Conservation (phyloP, 1,140 invertebrate species). For the Meteorus sp. region DNA sequence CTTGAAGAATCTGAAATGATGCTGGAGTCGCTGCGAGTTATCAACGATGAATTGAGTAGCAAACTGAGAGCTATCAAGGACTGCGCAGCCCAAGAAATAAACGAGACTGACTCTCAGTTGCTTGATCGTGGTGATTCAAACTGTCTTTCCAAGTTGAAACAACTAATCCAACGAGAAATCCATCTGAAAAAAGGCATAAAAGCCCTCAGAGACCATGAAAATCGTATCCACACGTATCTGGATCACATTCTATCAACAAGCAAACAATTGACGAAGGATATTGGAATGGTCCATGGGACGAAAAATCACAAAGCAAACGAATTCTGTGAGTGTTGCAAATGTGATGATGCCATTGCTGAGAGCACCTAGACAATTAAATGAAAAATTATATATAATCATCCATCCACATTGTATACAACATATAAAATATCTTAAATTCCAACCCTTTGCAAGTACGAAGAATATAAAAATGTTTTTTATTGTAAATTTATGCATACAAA, state of each 20-base stretch:
- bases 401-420: no score
- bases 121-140: conserved; percentile 46
- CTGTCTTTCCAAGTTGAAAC: conserved; percentile 42
- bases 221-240: conserved; percentile 40
- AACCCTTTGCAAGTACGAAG: no score
- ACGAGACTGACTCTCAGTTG: conserved; percentile 38
- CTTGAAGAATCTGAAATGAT: conserved; percentile 45
- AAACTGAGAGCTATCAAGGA: conserved; percentile 34
- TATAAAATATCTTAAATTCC: no score
- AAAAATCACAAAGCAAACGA: no score
- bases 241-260: conserved; percentile 34
- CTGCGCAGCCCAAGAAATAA: conserved; percentile 22
- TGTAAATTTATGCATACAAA: no score
- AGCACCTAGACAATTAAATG: no score
- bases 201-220: conserved; percentile 42
- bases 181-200: conserved; percentile 42
- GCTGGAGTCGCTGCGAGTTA: conserved; percentile 38
- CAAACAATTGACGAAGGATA: neutral
- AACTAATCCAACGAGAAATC: conserved; percentile 44
- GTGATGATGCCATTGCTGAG: no score
- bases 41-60: conserved; percentile 42
- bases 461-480: no score
- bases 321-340: no score
- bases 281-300: no score
- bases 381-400: no score